These are phyloP conservation scores for Grammomys dolichurus DNA, from an alignment of 2,113 vertebrate genomes.

Conservation along the genomic window DNA sequence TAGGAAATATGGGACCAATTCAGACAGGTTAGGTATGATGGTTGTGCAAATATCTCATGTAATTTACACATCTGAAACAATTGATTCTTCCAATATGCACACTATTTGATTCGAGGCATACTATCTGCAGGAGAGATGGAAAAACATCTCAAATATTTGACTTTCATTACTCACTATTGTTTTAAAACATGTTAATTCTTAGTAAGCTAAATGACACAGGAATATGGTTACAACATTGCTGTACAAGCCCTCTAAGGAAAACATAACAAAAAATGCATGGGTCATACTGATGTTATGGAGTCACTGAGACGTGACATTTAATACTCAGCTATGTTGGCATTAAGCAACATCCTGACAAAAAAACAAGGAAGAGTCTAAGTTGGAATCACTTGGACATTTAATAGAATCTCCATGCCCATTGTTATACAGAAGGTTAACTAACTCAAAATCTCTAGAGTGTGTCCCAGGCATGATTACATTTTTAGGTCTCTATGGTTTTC, in stretches of 20 bases:
- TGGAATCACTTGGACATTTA: background rate
- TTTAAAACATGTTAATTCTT: constrained; percentile 58
- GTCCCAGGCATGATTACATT: background rate
- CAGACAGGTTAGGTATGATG: background rate
- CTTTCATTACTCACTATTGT: constrained; percentile 49
- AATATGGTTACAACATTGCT: constrained; percentile 60
- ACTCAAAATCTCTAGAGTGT: constrained; percentile 36
- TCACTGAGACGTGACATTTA: constrained; percentile 24
- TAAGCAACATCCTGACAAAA: constrained; percentile 2
- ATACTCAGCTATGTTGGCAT: constrained; percentile 18
- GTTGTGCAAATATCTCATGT: constrained; percentile 17
- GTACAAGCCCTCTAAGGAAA: constrained; percentile 32
- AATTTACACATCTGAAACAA: constrained; percentile 16
- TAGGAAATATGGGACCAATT: background rate
- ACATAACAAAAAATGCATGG: background rate
- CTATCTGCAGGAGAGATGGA: background rate
- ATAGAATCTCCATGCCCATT: background rate
- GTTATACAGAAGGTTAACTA: background rate
- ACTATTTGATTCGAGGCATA: constrained; percentile 7
- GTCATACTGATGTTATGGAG: constrained; percentile 23
- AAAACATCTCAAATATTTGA: constrained; percentile 40
- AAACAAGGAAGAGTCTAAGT: constrained; percentile 22
- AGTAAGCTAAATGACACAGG: constrained; percentile 1
- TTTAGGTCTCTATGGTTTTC: background rate
- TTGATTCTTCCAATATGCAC: constrained; percentile 35